Evolutionary conservation across 2,113 vertebrate genomes (phyloP).

Genomic region (Dipodomys ordii): DNA sequence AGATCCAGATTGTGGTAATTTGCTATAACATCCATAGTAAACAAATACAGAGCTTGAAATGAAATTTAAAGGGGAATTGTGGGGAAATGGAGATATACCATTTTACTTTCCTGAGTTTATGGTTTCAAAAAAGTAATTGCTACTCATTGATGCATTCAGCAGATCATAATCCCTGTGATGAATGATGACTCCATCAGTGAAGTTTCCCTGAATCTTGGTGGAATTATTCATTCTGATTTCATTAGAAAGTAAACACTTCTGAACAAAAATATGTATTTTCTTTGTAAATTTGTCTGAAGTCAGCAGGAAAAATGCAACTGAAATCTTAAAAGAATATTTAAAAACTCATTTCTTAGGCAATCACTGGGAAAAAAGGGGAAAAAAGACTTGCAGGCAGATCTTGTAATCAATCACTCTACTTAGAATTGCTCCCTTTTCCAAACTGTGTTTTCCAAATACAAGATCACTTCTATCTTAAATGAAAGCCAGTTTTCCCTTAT

Average conservation of each 20-base stretch:
- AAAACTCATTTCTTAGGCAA: not conserved
- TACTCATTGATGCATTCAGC: no score
- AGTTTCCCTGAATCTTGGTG: not conserved
- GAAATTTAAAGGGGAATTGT: not conserved
- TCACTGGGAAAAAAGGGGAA: not conserved
- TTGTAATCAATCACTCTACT: not conserved
- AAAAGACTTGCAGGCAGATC: no score
- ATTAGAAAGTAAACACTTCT: not conserved
- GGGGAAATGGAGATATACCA: not conserved
- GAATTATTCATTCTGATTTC: not conserved
- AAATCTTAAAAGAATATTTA: not conserved
- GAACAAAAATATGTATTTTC: not conserved
- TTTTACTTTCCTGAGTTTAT: not conserved
- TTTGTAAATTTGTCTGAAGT: not conserved
- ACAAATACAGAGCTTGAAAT: not conserved
- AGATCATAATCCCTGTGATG: not conserved
- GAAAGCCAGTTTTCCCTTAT: not conserved
- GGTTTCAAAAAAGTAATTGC: not conserved
- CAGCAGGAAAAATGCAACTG: not conserved
- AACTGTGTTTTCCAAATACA: not conserved
- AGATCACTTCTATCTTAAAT: constrained; percentile 3
- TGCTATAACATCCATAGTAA: not conserved
- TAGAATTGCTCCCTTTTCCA: not conserved
- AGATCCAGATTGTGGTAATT: not conserved
- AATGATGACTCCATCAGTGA: not conserved